Evolutionary conservation across 2,113 vertebrate species (phyloP).

Genomic region (Ictidomys tridecemlineatus): DNA sequence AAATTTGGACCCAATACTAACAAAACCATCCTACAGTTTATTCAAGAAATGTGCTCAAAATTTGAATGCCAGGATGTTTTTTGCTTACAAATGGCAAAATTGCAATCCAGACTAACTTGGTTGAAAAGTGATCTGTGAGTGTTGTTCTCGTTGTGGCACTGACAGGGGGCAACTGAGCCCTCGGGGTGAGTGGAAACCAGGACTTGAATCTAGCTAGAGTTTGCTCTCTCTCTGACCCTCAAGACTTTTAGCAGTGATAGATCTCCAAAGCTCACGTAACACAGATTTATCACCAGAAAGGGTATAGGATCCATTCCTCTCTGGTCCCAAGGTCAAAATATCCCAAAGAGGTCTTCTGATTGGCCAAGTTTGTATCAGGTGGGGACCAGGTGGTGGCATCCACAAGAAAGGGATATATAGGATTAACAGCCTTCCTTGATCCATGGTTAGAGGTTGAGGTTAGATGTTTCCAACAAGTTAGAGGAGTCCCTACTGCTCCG

Average conservation of each 20-base stretch:
- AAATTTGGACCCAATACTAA: not conserved
- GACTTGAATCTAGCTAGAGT: not conserved
- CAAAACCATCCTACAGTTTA: not conserved
- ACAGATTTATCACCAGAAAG: not conserved
- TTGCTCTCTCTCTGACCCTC: not conserved
- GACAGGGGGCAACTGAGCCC: not conserved
- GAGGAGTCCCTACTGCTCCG: not conserved
- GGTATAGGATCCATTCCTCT: not conserved
- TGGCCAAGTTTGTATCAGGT: not conserved
- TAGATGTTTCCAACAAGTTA: not conserved
- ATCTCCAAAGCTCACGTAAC: too few relatives aligned
- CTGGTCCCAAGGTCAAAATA: not conserved
- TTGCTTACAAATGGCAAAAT: not conserved
- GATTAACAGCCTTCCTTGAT: not conserved
- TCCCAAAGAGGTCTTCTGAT: not conserved
- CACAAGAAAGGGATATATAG: not conserved
- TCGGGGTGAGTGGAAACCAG: not conserved
- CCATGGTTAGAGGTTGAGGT: not conserved
- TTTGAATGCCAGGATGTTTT: not conserved
- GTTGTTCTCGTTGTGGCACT: not conserved
- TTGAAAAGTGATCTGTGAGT: not conserved
- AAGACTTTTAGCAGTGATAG: not conserved
- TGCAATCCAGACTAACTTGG: not conserved
- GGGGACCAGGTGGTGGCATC: not conserved
- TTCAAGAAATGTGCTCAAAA: not conserved